A percentile compares a stretch with the other conserved stretches of the same genome.
Evolutionary conservation across 2,888 invertebrate species (phyloP).

Genomic region (Caenorhabditis panamensis): DNA sequence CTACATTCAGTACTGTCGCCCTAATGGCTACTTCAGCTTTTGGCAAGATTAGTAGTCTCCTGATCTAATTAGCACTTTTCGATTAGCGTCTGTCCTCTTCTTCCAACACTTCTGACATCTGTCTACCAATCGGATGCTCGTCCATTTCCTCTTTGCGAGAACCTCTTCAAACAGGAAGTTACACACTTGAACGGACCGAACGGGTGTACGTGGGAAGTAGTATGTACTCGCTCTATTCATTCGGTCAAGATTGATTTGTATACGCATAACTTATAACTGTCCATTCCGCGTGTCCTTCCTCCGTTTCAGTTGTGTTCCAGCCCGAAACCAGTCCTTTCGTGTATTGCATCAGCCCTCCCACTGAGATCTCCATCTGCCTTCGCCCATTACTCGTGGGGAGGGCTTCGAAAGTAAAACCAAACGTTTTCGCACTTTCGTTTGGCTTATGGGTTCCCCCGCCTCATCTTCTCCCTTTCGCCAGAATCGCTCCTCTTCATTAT

Average conservation of each 20-base stretch:
- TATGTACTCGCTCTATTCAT: conserved; percentile 25
- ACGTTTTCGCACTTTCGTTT: conserved; percentile 54
- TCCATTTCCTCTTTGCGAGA: neutral
- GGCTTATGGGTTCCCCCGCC: conserved; percentile 12
- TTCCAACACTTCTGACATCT: no score
- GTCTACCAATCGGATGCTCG: conserved; percentile 6
- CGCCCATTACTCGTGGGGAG: conserved; percentile 32
- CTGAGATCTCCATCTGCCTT: conserved; percentile 42
- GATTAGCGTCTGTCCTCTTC: neutral
- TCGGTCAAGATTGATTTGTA: conserved; percentile 38
- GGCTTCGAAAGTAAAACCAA: conserved; percentile 54
- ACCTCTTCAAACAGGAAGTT: conserved; percentile 56
- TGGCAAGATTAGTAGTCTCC: neutral
- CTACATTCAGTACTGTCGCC: no score
- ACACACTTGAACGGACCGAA: conserved; percentile 50
- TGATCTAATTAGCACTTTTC: neutral
- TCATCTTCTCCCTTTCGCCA: conserved; percentile 1
- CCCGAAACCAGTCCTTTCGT: conserved; percentile 34
- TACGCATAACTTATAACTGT: conserved; percentile 19
- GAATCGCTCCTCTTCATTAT: conserved; percentile 24
- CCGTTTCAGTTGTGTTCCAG: conserved; percentile 31
- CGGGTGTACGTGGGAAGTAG: conserved; percentile 22
- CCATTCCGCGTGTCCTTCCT: conserved; percentile 23
- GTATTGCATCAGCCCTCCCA: conserved; percentile 19
- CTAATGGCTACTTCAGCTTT: neutral